A percentile compares a stretch with the other conserved stretches of the same genome.
Conservation (phyloP, 2,797 vertebrate genomes). For the Enteromius fasciolatus region DNA sequence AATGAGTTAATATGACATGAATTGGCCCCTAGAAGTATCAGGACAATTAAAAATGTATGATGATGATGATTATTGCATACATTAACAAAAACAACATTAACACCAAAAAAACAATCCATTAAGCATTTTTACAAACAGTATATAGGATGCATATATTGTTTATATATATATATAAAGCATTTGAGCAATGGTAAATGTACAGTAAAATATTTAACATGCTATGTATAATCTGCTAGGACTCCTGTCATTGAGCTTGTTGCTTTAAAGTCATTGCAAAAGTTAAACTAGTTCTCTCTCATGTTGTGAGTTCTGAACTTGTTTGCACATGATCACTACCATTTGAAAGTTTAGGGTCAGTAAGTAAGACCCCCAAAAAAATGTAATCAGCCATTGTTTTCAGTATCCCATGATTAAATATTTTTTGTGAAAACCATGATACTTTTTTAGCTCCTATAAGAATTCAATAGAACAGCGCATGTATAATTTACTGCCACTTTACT, state of each 20-base stretch:
- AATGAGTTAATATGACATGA: neutral
- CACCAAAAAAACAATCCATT: neutral
- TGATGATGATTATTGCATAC: neutral
- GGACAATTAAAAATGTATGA: neutral
- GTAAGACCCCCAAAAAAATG: too few relatives aligned
- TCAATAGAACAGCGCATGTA: neutral
- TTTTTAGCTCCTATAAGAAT: neutral
- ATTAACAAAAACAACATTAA: conserved; percentile 1
- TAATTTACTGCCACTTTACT: neutral
- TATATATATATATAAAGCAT: too few relatives aligned
- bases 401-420: neutral
- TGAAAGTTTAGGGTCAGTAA: neutral
- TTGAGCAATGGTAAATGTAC: neutral
- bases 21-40: neutral
- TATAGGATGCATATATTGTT: too few relatives aligned
- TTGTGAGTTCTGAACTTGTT: neutral
- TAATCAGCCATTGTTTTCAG: neutral
- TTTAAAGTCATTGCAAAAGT: conserved; percentile 10
- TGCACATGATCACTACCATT: neutral
- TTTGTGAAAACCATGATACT: neutral
- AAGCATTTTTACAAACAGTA: neutral
- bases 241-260: neutral
- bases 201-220: neutral
- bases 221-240: neutral
- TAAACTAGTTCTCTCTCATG: neutral